These are phyloP conservation scores for Smutsia temminckii DNA, from an alignment of 2,797 vertebrate genomes.

Conservation along the genomic window DNA sequence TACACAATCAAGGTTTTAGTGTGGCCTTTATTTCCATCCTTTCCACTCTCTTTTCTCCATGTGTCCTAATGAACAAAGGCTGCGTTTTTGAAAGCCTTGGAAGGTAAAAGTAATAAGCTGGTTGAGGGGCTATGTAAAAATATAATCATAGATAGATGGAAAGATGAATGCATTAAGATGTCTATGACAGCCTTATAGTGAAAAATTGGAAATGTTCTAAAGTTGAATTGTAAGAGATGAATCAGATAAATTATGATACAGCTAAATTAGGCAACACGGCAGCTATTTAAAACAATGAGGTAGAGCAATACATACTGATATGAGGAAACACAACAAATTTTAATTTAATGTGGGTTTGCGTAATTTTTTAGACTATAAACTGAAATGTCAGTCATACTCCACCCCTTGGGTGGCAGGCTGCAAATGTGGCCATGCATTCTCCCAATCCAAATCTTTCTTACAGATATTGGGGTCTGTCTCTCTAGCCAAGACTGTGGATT, in stretches of 20 bases:
- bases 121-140: neutral
- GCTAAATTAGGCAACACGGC: rapidly evolving
- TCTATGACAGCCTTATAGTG: neutral
- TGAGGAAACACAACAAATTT: neutral
- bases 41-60: neutral
- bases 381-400: neutral
- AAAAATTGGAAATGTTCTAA: neutral
- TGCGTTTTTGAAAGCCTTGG: neutral
- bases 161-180: neutral
- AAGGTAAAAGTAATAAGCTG: neutral
- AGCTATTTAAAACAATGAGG: neutral
- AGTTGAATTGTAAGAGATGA: neutral
- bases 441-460: neutral
- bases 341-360: neutral
- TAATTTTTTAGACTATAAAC: neutral
- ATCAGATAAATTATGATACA: neutral
- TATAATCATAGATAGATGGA: neutral
- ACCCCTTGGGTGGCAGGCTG: neutral
- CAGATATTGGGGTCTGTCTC: neutral
- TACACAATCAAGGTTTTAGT: neutral
- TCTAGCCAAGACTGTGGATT: neutral
- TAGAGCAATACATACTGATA: neutral
- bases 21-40: neutral
- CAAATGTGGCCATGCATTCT: neutral
- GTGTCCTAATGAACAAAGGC: neutral